A percentile compares a stretch with the other conserved stretches of the same genome.
Conservation (phyloP, 1,140 invertebrate genomes). For the Lycorma delicatula region DNA sequence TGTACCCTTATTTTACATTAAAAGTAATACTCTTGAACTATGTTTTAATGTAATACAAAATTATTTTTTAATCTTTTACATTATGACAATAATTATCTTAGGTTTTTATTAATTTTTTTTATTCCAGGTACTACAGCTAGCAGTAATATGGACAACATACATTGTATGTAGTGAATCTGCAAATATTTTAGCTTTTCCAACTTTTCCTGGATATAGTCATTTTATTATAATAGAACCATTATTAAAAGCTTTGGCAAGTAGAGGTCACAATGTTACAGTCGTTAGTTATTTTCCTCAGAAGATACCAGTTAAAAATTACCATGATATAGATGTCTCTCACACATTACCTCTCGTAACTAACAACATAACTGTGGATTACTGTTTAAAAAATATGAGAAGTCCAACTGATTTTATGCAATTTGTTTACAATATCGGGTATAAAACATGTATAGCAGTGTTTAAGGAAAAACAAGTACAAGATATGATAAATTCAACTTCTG, state of each 20-base stretch:
- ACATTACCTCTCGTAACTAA: not conserved
- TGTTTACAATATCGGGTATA: not conserved
- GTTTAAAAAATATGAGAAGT: not conserved
- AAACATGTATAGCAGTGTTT: slow-evolving; percentile 1
- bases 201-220: too few relatives aligned
- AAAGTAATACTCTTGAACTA: too few relatives aligned
- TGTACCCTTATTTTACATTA: too few relatives aligned
- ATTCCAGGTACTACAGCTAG: too few relatives aligned
- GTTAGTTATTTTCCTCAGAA: slow-evolving; percentile 43
- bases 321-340: slow-evolving; percentile 33
- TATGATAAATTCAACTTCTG: slow-evolving; percentile 37
- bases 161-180: too few relatives aligned
- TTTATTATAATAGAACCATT: slow-evolving; percentile 45
- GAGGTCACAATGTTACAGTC: slow-evolving; percentile 48
- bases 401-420: not conserved
- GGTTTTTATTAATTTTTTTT: too few relatives aligned
- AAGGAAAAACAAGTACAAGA: slow-evolving; percentile 37
- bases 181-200: too few relatives aligned
- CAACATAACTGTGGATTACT: not conserved
- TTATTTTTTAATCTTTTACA: too few relatives aligned
- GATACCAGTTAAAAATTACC: slow-evolving; percentile 41
- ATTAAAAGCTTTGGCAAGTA: slow-evolving; percentile 43
- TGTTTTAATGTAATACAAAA: too few relatives aligned
- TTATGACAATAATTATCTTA: too few relatives aligned
- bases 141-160: too few relatives aligned